Percentiles rank a stretch among this genome's conserved stretches.
Evolutionary conservation across 2,113 vertebrate species (phyloP).

Genomic region (Tiliqua scincoides): DNA sequence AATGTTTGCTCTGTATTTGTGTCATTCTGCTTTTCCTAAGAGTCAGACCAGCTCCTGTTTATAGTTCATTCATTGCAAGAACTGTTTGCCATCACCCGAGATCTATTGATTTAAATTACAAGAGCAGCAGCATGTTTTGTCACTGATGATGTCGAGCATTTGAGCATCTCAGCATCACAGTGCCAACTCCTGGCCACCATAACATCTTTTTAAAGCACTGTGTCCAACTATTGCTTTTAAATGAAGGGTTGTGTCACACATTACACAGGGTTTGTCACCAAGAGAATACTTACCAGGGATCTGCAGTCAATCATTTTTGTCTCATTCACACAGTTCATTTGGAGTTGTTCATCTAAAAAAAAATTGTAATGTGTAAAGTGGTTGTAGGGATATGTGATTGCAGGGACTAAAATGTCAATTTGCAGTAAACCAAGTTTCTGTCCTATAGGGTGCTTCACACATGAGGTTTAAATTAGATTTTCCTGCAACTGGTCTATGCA

Average conservation of each 20-base stretch:
- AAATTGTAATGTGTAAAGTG: not conserved
- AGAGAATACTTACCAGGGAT: not conserved
- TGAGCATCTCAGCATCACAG: constrained; percentile 19
- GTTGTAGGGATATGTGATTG: constrained; percentile 29
- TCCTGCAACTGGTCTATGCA: not conserved
- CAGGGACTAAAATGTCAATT: constrained; percentile 47
- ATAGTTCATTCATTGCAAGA: constrained; percentile 7
- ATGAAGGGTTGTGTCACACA: constrained; percentile 45
- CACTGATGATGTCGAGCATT: constrained; percentile 30
- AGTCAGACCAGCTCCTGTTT: not conserved
- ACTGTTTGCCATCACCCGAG: constrained; percentile 22
- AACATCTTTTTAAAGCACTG: constrained; percentile 52
- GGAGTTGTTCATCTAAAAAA: not conserved
- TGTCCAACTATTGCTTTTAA: constrained; percentile 61
- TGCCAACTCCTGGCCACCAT: not conserved
- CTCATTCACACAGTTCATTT: too few species aligned
- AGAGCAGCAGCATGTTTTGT: not conserved
- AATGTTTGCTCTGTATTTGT: constrained; percentile 41
- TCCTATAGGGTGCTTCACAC: constrained; percentile 64
- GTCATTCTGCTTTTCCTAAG: constrained; percentile 32
- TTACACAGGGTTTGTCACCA: not conserved
- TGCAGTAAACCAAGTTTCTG: constrained; percentile 58
- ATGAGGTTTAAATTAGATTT: not conserved
- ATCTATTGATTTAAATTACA: not conserved
- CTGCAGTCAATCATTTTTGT: not conserved